These are phyloP conservation scores for Pentalonia nigronervosa DNA, from an alignment of 1,140 invertebrate genomes.

Conservation along the genomic window DNA sequence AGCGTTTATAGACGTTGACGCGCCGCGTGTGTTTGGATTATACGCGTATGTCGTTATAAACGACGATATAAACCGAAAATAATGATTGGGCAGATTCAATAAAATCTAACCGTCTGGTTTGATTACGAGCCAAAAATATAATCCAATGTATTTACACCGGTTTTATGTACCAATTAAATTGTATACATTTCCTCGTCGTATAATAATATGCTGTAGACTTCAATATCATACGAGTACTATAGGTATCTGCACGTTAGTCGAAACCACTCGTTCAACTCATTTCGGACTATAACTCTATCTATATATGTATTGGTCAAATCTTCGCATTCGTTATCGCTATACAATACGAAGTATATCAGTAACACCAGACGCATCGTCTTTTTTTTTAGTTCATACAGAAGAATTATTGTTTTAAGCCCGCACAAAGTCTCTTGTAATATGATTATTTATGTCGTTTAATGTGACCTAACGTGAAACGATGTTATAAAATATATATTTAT, in stretches of 20 bases:
- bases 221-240: background rate
- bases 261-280: background rate
- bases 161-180: background rate
- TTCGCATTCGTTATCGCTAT: background rate
- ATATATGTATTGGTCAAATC: background rate
- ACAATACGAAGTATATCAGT: background rate
- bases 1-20: background rate
- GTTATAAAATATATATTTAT: background rate
- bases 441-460: background rate
- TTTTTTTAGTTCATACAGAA: background rate
- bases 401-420: background rate
- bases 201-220: background rate
- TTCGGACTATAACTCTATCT: background rate
- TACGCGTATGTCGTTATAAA: background rate
- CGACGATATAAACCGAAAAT: conserved; percentile 21
- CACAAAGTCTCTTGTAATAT: background rate
- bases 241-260: background rate
- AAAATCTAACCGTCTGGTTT: background rate
- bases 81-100: conserved; percentile 20
- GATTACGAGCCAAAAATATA: conserved; percentile 11
- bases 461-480: background rate
- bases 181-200: background rate
- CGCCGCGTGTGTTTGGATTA: background rate
- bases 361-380: background rate
- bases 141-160: background rate